Conservation (phyloP, 1,140 invertebrate genomes). For the Leptinotarsa lineolata region DNA sequence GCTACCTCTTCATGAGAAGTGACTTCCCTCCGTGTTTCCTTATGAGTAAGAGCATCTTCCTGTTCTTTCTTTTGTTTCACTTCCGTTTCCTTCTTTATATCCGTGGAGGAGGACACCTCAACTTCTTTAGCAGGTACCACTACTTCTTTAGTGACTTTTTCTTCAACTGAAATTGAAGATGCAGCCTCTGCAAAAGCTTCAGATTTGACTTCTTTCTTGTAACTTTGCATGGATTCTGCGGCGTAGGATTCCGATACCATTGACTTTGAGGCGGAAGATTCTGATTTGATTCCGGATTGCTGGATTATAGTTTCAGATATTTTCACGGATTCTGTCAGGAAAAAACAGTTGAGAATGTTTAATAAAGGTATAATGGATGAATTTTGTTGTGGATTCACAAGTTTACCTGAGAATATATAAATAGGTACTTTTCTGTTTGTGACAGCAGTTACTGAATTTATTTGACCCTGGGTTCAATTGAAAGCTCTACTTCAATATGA, state of each 20-base stretch:
- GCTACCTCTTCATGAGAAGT: background rate
- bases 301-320: slow-evolving; percentile 28
- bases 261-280: slow-evolving; percentile 26
- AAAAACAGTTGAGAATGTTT: too few species aligned
- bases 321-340: slow-evolving; percentile 31
- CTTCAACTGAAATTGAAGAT: background rate
- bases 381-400: too few species aligned
- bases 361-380: too few species aligned
- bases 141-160: background rate
- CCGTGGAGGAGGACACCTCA: background rate
- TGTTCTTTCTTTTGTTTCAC: background rate
- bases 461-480: too few species aligned
- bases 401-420: too few species aligned
- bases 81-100: background rate
- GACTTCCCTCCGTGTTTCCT: background rate
- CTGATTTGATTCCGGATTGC: slow-evolving; percentile 28
- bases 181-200: background rate
- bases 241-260: slow-evolving; percentile 29
- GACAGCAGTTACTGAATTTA: too few species aligned
- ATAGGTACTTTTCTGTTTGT: too few species aligned
- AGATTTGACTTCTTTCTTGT: background rate
- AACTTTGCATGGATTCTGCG: slow-evolving; percentile 12
- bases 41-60: too few species aligned
- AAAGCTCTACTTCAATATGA: too few species aligned
- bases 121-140: background rate